Conservation (phyloP, 2,888 invertebrate genomes). For the Timema cristinae region DNA sequence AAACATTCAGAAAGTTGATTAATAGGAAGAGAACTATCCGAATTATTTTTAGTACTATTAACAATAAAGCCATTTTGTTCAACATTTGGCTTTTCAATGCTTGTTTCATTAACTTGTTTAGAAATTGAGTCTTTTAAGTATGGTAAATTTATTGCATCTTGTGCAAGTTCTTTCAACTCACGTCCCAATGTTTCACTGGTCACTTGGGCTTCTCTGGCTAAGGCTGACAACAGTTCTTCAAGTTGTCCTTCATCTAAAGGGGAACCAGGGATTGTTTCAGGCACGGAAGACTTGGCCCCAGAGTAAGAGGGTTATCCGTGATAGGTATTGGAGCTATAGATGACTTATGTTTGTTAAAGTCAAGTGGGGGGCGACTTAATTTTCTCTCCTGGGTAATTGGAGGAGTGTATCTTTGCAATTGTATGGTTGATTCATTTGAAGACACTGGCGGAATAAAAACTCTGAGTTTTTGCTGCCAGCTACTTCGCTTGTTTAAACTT, state of each 20-base stretch:
- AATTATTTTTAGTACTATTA: too few species aligned
- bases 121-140: not conserved
- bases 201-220: slow-evolving; percentile 71
- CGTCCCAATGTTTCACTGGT: slow-evolving; percentile 59
- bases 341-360: slow-evolving; percentile 8
- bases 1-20: too few species aligned
- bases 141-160: slow-evolving; percentile 31
- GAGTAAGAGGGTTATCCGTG: not conserved
- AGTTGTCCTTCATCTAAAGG: slow-evolving; percentile 51
- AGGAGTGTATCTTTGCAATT: slow-evolving; percentile 18
- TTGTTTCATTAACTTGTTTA: slow-evolving; percentile 7
- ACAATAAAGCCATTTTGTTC: not conserved
- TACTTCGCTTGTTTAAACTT: slow-evolving; percentile 28
- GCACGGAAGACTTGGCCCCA: slow-evolving; percentile 12
- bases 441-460: slow-evolving; percentile 36
- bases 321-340: not conserved
- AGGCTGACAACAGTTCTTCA: slow-evolving; percentile 67
- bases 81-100: slow-evolving; percentile 1
- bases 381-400: slow-evolving; percentile 19
- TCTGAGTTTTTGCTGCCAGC: slow-evolving; percentile 34
- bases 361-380: slow-evolving; percentile 16
- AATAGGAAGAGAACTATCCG: too few species aligned
- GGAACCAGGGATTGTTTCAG: slow-evolving; percentile 23
- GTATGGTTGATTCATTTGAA: not conserved
- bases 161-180: slow-evolving; percentile 46